Evolutionary conservation across 2,113 vertebrate species (phyloP).

Genomic region (Apistogramma diplotaenia): DNA sequence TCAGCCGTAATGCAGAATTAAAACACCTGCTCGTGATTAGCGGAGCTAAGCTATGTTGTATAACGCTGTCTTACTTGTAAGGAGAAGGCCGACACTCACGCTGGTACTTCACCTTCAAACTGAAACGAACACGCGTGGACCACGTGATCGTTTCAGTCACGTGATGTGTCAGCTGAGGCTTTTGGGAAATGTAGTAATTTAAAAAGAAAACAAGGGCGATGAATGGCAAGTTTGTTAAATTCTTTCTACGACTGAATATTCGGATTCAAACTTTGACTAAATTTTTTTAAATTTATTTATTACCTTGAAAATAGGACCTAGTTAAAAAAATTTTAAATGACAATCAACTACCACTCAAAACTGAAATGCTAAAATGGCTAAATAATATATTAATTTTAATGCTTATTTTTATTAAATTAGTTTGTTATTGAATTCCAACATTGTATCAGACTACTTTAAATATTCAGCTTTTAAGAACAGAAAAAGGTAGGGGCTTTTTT

Average conservation of each 20-base stretch:
- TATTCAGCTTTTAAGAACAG: background rate
- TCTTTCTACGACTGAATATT: background rate
- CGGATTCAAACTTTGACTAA: background rate
- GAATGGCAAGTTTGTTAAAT: background rate
- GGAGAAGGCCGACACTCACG: background rate
- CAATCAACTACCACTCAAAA: background rate
- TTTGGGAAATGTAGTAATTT: conserved; percentile 58
- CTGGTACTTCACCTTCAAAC: conserved; percentile 55
- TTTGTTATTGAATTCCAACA: background rate
- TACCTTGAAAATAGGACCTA: background rate
- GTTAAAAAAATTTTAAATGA: background rate
- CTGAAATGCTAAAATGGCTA: background rate
- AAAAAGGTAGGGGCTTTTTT: background rate
- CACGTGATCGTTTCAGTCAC: conserved; percentile 2
- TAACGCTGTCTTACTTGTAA: conserved; percentile 17
- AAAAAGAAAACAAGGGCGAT: background rate
- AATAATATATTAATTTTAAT: background rate
- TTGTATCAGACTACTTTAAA: background rate
- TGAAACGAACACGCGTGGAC: background rate
- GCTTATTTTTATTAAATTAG: background rate
- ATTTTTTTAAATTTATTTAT: background rate
- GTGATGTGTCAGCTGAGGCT: background rate
- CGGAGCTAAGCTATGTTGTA: rapidly evolving
- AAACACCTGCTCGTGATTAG: background rate
- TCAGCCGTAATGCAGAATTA: rapidly evolving